Base-by-base conservation (phyloP, 1,140 invertebrate species). In the Propsilocerus akamusi region DNA sequence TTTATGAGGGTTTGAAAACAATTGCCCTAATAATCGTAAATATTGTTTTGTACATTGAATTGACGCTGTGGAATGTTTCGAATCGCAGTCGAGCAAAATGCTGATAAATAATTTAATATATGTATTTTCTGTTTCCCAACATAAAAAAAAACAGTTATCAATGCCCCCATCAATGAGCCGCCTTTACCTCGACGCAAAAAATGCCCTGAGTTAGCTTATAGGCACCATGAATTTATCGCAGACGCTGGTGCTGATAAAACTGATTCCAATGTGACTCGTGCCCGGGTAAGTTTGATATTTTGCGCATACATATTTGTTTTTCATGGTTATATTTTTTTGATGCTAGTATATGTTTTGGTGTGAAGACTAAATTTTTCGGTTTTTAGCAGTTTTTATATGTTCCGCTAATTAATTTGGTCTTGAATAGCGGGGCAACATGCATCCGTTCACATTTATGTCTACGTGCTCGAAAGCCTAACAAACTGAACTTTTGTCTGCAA, bases 151-250 rank as follows among this genome's bases (percentile, higher is more conserved):
- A 68, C 11, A 41, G 34, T 41, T 10, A 41, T 41, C 12, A 41
- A 41, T 17, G 34, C 34, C 34, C 34, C 69, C 26, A 71, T 69
- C 23, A 73, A 81, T 69, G 85, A 88, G 67, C 84, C 84, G 51
- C 80, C 83, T 51, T 74, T 89, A 66, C 83, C 83, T 51, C 76
- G 84, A 52, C 75, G 83, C 59, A 88, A 87, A 74, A 88, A 89
- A 71, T 83, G 83, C 64, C 85, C 85, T 30, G 83, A 86, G 56
- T 73, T 87, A 59, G 84, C 84, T 54, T 86, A 87, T 72, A 78
- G 77, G 65, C 81, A 80, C 56, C 83, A 87, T 68, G 82, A 86
- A 64, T 79, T 86, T 59, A 76, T 86, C 59, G 73, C 76, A 60
- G 23, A 47, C 22, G 12, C 5, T 7, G 5, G 26, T 14, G 30